Base-by-base conservation (phyloP, 2,888 invertebrate species). In the Cantharis lateralis region DNA sequence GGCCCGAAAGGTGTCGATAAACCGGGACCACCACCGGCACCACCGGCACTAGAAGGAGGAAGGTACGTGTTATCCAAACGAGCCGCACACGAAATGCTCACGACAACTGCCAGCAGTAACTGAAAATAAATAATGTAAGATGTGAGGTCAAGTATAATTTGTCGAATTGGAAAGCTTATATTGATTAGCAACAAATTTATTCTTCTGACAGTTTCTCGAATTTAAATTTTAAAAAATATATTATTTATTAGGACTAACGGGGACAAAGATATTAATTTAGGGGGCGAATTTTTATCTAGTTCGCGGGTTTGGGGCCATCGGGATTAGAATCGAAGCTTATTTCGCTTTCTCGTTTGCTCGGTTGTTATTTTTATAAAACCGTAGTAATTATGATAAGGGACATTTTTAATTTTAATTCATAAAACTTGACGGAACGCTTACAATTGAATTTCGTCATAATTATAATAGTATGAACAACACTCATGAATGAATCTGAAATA, bases 61-160 rank as follows among this genome's bases (percentile, higher is more conserved):
- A 92, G 84, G 81, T 92, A 92, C 75, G 89, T 91, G 84, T 90
- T 91, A 78, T 91, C 91, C 81, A 92, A 85, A 75, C 89, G 89
- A 71, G 88, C 90, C 68, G 90, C 90, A 69, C 88, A 87, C 81
- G 89, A 87, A 77, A 88, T 83, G 78, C 89, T 87, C 77, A 90
- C 81, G 70, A 91, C 81, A 77, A 86, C 85, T 77, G 88, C 86
- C 74, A 89, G 83, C 72, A 91, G 81, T 80, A 90, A 84, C 77
- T 77, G 72, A 72, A 77, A 77, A 64, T 64, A 32, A n/a, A 48
- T 48, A 48, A 48, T n/a, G 48, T 48, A 26, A 15, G 15, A 20
- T 66, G 48, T 48, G 7, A 48, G 48, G 48, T 48, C 48, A 48
- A 48, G 7, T 48, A 48, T 48, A n/a, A 48, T 48, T 48, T 26